A percentile compares a stretch with the other conserved stretches of the same genome.
phyloP scores from a whole-genome alignment of 1,140 invertebrate species.

The Drosophila tani region DNA sequence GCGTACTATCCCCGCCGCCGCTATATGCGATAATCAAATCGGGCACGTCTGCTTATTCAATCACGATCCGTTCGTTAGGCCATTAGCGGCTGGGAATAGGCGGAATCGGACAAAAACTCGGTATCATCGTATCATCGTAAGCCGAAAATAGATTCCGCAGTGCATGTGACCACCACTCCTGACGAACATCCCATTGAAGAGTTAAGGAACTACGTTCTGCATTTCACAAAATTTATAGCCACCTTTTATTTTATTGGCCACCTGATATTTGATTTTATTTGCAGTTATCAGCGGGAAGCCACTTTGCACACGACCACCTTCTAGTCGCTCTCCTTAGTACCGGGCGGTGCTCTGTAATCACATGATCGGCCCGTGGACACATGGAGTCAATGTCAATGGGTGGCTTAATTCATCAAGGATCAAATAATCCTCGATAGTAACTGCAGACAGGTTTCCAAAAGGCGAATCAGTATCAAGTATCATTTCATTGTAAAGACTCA shows the following conservation, averaged over 20 bases:
- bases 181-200: slow-evolving; percentile 1
- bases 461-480: not conserved
- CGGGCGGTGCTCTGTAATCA: slow-evolving; percentile 16
- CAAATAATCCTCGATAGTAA: not conserved
- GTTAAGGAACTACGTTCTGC: slow-evolving; percentile 16
- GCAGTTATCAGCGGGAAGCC: slow-evolving; percentile 36
- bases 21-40: slow-evolving; percentile 47
- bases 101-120: not conserved
- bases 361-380: slow-evolving; percentile 12
- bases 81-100: slow-evolving; percentile 22
- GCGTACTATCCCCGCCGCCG: slow-evolving; percentile 16
- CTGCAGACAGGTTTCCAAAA: not conserved
- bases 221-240: slow-evolving; percentile 41
- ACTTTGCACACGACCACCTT: slow-evolving; percentile 46
- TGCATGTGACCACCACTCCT: slow-evolving; percentile 37
- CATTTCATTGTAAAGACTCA: not conserved
- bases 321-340: not conserved
- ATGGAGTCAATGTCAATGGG: not conserved
- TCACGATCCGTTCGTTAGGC: slow-evolving; percentile 39
- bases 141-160: slow-evolving; percentile 25
- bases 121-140: slow-evolving; percentile 3
- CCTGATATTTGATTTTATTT: slow-evolving; percentile 27
- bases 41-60: slow-evolving; percentile 52
- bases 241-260: slow-evolving; percentile 15
- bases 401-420: slow-evolving; percentile 31